Evolutionary conservation across 2,888 invertebrate genomes (phyloP).

Genomic region (Blomia tropicalis): DNA sequence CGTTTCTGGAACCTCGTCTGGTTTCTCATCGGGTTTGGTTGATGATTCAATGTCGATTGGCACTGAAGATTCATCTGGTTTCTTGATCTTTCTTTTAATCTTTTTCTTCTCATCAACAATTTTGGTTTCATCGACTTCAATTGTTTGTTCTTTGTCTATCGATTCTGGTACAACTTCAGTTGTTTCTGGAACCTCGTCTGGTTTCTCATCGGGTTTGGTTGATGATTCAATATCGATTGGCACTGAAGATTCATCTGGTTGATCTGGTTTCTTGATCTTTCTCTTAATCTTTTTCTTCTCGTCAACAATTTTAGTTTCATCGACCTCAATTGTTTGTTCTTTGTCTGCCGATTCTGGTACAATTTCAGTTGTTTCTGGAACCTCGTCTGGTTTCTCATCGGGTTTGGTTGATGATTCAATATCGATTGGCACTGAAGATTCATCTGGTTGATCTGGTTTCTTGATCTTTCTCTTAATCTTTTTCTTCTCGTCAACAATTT

Average conservation of each 20-base stretch:
- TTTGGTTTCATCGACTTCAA: constrained; percentile 12
- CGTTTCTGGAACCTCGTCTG: constrained; percentile 9
- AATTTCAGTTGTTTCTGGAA: too few relatives aligned
- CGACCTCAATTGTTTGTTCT: not conserved
- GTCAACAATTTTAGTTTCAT: not conserved
- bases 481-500: not conserved
- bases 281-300: constrained; percentile 19
- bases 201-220: constrained; percentile 16
- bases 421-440: not conserved
- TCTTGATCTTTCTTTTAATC: not conserved
- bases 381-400: too few relatives aligned
- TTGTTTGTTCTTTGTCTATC: too few relatives aligned
- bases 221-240: too few relatives aligned
- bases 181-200: constrained; percentile 25
- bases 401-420: too few relatives aligned
- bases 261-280: constrained; percentile 18
- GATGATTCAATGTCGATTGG: too few relatives aligned
- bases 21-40: too few relatives aligned
- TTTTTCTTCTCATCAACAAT: not conserved
- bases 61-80: too few relatives aligned
- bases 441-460: not conserved
- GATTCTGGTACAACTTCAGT: constrained; percentile 2
- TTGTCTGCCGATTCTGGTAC: too few relatives aligned
- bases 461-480: not conserved
- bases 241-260: too few relatives aligned